A percentile compares a stretch with the other conserved stretches of the same genome.
These are phyloP conservation scores for Pogona vitticeps DNA, from an alignment of 2,113 vertebrate species.

Conservation along the genomic window DNA sequence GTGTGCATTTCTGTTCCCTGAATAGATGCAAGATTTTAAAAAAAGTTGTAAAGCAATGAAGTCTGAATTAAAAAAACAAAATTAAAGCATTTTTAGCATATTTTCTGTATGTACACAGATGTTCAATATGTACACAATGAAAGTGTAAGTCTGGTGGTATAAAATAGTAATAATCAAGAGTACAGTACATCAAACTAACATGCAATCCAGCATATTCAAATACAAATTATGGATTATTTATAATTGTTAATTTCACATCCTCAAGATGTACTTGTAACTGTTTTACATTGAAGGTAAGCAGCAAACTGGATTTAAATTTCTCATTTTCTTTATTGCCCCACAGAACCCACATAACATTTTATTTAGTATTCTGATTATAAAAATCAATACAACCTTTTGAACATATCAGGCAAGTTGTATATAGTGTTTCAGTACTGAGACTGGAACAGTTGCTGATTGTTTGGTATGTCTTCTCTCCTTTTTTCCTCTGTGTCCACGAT, in stretches of 20 bases:
- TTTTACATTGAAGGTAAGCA: slow-evolving; percentile 66
- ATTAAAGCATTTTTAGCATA: slow-evolving; percentile 32
- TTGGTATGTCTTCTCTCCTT: slow-evolving; percentile 97
- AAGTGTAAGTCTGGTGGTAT: slow-evolving; percentile 18
- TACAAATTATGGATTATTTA: slow-evolving; percentile 51
- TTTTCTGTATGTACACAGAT: neutral
- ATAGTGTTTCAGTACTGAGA: slow-evolving; percentile 87
- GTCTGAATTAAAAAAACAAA: slow-evolving; percentile 34
- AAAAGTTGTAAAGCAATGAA: slow-evolving; percentile 54
- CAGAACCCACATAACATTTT: slow-evolving; percentile 56
- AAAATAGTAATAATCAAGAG: slow-evolving; percentile 44
- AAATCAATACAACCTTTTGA: slow-evolving; percentile 63
- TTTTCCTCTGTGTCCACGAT: slow-evolving; percentile 96
- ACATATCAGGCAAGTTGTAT: slow-evolving; percentile 75
- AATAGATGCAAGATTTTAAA: slow-evolving; percentile 59
- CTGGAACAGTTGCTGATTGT: slow-evolving; percentile 98
- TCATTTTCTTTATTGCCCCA: slow-evolving; percentile 56
- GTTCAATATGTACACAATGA: slow-evolving; percentile 17
- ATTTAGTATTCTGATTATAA: slow-evolving; percentile 67
- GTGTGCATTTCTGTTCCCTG: slow-evolving; percentile 59
- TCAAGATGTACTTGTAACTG: slow-evolving; percentile 28
- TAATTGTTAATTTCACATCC: slow-evolving; percentile 44
- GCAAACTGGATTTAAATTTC: slow-evolving; percentile 56
- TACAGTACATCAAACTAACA: neutral
- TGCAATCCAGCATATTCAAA: slow-evolving; percentile 34